Base-by-base conservation (phyloP, 1,140 invertebrate genomes). In the Heterodera carotae region DNA sequence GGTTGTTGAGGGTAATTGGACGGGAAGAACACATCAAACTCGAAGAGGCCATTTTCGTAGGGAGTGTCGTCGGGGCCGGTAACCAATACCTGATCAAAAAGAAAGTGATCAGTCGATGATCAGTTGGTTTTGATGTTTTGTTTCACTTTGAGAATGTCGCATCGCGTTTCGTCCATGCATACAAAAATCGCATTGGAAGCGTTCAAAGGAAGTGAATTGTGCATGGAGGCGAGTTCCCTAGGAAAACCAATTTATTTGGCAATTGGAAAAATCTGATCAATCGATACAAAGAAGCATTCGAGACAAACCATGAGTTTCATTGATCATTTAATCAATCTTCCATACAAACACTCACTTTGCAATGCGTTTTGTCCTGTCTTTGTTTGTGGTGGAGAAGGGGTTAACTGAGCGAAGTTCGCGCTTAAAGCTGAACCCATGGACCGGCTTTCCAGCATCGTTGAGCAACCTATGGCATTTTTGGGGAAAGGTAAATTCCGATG, bases 121-220 rank as follows among this genome's bases (percentile, higher is more conserved):
- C 62, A 29, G 29, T 18, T 15, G 48, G 22, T 15, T 22, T 5
- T 25, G 1, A 29, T 4, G 22, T 1, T 25, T 76, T 72, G 33
- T 25, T n/a, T 33, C 69, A 78, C 82, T 56, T 84, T 84, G 36
- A 84, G 76, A 27, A 77, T 78, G 77, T 86, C 85, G 74, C 82
- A 85, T 67, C 85, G 77, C 93, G 93, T 91, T 95, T 97, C 94
- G 96, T 97, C 95, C 89, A 94, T 96, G 80, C 95, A 91, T 69
- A 97, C 94, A 91, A 97, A 98, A 66, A 98, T 95, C 81, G 93
- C 94, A 86, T 94, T 96, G 87, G 93, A 95, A 83, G 93, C 94
- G 29, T 94, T 96, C 27, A 98, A 91, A 71, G 96, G 95, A 79
- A 98, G 90, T 69, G 93, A 93, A 71, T 94, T 95, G 66, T 94